Conservation (phyloP, 2,888 invertebrate species). For the Nipponacmea schrenckii region DNA sequence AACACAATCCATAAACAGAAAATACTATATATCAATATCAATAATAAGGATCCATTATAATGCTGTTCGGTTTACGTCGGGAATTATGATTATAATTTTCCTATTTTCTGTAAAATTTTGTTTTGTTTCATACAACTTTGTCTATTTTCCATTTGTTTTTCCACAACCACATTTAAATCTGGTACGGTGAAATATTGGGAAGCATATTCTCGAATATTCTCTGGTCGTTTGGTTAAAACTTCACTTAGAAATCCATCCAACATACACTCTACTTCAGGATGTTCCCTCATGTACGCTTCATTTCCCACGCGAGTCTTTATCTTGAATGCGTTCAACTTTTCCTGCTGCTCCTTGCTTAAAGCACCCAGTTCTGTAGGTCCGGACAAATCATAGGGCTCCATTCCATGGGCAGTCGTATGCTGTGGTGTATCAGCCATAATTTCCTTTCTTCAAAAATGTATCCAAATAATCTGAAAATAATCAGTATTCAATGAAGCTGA, state of each 20-base stretch:
- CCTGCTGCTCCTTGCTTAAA: slow-evolving; percentile 63
- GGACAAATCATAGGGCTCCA: slow-evolving; percentile 66
- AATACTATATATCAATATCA: too few species aligned
- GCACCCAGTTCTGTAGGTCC: slow-evolving; percentile 62
- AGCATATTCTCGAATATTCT: slow-evolving; percentile 64
- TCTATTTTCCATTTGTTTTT: slow-evolving; percentile 9
- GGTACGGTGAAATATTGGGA: slow-evolving; percentile 29
- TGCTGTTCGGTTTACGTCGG: too few species aligned
- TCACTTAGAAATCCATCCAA: slow-evolving; percentile 62
- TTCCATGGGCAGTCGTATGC: slow-evolving; percentile 62
- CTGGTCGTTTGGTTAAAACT: slow-evolving; percentile 57
- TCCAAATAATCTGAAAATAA: too few species aligned
- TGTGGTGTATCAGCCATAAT: slow-evolving; percentile 51
- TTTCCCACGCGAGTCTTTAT: slow-evolving; percentile 63
- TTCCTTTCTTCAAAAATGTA: too few species aligned
- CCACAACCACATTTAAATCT: not conserved
- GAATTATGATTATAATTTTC: not conserved
- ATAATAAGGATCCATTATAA: too few species aligned
- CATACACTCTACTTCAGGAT: slow-evolving; percentile 66
- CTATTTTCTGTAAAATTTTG: slow-evolving; percentile 1
- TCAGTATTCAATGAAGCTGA: too few species aligned
- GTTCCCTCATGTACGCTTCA: slow-evolving; percentile 62
- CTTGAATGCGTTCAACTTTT: slow-evolving; percentile 65
- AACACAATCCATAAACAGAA: too few species aligned
- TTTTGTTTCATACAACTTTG: not conserved